Base-by-base conservation (phyloP, 2,888 invertebrate genomes). In the Cephus pygmeus region DNA sequence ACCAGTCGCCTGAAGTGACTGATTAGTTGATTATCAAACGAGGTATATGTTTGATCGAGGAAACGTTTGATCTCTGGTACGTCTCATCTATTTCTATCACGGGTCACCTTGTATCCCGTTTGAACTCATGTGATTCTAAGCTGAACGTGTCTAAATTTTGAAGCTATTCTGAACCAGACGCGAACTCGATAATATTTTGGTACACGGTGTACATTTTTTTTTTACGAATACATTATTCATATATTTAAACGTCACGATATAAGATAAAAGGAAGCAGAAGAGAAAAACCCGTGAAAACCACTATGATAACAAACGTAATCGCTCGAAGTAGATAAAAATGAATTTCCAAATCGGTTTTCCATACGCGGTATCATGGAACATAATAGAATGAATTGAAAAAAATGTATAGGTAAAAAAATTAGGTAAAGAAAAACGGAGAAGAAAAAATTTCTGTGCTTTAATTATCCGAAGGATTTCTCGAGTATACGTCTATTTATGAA, bases 221-320 rank as follows among this genome's bases (percentile, higher is more conserved):
- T 40, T 15, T 40, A 15, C 15, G 4, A 40, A 40, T 15, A 40
- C 15, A 40, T 40, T 40, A 40, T 40, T 15, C 40, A 15, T 40
- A 40, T 6, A 40, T 15, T 15, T 15, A 4, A 36, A 36, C 4
- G 1, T 15, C 36, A 12, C 4, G 12, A 4, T 36, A 1, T 4
- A 83, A 83, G 33, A 71, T 34, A 73, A 34, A 34, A 77, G 73
- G 69, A 75, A 23, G 40, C 11, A 36, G 40, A 34, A 69, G 78
- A 76, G 69, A 78, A 76, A 77, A 33, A 23, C n/a, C 33, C 40
- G 4, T 33, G 76, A 69, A 75, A 76, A 73, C 35, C 71, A 56
- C 71, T 15, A 40, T 75, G 75, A 73, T 73, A n/a, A 40, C 1
- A 73, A 78, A 79, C 76, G 76, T 79, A 77, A 80, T 77, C 71